Conservation (phyloP, 2,888 invertebrate genomes). For the Ganaspis brasiliensis region DNA sequence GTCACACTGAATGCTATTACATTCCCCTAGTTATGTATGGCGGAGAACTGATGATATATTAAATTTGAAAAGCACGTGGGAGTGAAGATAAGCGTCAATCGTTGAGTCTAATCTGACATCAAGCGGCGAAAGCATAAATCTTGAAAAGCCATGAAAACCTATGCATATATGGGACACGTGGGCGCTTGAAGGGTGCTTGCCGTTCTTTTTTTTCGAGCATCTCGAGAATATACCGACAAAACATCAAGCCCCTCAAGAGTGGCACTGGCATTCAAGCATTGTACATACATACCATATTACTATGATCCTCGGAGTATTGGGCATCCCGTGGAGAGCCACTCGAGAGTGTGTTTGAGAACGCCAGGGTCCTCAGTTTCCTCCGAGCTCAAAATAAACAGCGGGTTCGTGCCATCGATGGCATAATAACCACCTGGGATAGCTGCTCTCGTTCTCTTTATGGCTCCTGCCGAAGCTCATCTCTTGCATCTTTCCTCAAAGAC, state of each 20-base stretch:
- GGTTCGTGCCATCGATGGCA: slow-evolving; percentile 70
- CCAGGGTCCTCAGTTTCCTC: slow-evolving; percentile 52
- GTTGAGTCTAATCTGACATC: slow-evolving; percentile 27
- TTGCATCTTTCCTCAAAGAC: slow-evolving; percentile 17
- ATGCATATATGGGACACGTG: slow-evolving; percentile 61
- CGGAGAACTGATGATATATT: slow-evolving; percentile 13
- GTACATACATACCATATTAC: slow-evolving; percentile 66
- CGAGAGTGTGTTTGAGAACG: slow-evolving; percentile 69
- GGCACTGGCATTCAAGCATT: slow-evolving; percentile 63
- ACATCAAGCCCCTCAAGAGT: slow-evolving; percentile 63
- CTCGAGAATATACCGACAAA: slow-evolving; percentile 62
- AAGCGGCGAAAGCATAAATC: slow-evolving; percentile 35
- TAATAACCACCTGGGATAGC: slow-evolving; percentile 67
- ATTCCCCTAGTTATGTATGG: not conserved
- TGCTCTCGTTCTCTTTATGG: slow-evolving; percentile 36
- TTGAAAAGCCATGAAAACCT: slow-evolving; percentile 56
- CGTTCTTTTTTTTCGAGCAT: slow-evolving; percentile 61
- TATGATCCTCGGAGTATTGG: slow-evolving; percentile 70
- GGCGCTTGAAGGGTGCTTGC: slow-evolving; percentile 54
- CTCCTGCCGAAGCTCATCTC: slow-evolving; percentile 1
- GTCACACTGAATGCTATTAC: slow-evolving; percentile 17
- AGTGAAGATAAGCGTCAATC: slow-evolving; percentile 34
- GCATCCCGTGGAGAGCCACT: slow-evolving; percentile 74
- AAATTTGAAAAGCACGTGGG: not conserved
- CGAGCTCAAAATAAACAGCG: slow-evolving; percentile 48